Evolutionary conservation across 2,888 invertebrate genomes (phyloP).

Genomic region (Nomada fucata): DNA sequence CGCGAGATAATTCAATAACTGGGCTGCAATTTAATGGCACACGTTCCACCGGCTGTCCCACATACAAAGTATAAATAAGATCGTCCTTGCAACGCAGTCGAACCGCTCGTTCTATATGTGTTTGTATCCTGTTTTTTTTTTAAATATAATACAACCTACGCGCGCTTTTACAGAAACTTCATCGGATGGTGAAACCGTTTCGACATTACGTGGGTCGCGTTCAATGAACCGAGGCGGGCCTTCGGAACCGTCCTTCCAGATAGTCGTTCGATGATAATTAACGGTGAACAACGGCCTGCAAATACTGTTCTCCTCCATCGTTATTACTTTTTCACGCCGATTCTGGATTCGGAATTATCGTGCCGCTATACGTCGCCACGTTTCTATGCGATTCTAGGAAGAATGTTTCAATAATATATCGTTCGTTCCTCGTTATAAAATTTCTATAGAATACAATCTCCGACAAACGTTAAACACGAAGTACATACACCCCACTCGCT

Average conservation of each 20-base stretch:
- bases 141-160: constrained; percentile 3
- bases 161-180: constrained; percentile 21
- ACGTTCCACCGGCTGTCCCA: constrained; percentile 43
- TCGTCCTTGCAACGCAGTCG: constrained; percentile 46
- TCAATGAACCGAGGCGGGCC: constrained; percentile 36
- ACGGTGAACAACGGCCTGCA: constrained; percentile 12
- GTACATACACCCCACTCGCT: constrained; percentile 29
- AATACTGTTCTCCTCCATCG: not conserved
- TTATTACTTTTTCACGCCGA: not conserved
- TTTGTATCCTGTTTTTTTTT: not conserved
- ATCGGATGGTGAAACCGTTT: not conserved
- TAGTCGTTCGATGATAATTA: constrained; percentile 24
- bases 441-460: constrained; percentile 42
- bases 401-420: constrained; percentile 22
- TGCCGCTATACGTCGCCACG: not conserved
- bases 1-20: constrained; percentile 41
- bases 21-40: constrained; percentile 27
- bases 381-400: constrained; percentile 15
- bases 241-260: constrained; percentile 27
- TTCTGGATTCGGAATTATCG: not conserved
- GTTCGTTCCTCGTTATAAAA: constrained; percentile 42
- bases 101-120: constrained; percentile 17
- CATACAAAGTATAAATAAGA: constrained; percentile 55
- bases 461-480: constrained; percentile 42
- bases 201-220: constrained; percentile 22